These are phyloP conservation scores for Oreochromis mossambicus DNA, from an alignment of 2,797 vertebrate species.

Conservation along the genomic window DNA sequence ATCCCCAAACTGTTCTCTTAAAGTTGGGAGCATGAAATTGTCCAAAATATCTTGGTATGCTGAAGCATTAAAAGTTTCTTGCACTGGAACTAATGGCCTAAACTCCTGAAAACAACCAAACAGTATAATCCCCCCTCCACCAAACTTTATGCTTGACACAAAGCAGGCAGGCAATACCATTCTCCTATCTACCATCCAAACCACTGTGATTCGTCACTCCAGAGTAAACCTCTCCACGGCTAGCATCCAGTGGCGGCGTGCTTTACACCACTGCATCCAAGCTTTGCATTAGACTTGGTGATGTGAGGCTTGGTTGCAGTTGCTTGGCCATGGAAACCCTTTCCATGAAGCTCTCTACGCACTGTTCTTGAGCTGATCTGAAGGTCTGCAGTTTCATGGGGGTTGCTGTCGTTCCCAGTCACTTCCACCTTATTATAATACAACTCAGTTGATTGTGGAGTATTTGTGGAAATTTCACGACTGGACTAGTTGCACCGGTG, in stretches of 20 bases:
- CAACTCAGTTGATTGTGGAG: neutral
- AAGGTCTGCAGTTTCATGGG: neutral
- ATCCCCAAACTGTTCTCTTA: neutral
- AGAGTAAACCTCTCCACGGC: rapidly evolving
- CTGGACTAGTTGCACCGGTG: neutral
- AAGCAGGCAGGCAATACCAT: neutral
- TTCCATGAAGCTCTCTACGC: neutral
- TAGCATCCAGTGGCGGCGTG: neutral
- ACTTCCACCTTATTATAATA: neutral
- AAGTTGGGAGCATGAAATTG: neutral
- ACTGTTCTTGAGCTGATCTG: neutral
- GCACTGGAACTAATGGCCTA: neutral
- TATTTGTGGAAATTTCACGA: neutral
- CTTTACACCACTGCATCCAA: neutral
- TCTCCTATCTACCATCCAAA: rapidly evolving
- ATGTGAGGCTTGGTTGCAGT: neutral
- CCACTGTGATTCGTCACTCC: neutral
- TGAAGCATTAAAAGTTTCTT: neutral
- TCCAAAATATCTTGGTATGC: rapidly evolving
- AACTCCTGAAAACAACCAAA: neutral
- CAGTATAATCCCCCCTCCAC: neutral
- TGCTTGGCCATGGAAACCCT: neutral
- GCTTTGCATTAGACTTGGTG: neutral
- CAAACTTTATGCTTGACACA: neutral
- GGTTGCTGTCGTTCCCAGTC: rapidly evolving